Evolutionary conservation across 2,888 invertebrate genomes (phyloP).

Genomic region (Gastrophysa polygoni): DNA sequence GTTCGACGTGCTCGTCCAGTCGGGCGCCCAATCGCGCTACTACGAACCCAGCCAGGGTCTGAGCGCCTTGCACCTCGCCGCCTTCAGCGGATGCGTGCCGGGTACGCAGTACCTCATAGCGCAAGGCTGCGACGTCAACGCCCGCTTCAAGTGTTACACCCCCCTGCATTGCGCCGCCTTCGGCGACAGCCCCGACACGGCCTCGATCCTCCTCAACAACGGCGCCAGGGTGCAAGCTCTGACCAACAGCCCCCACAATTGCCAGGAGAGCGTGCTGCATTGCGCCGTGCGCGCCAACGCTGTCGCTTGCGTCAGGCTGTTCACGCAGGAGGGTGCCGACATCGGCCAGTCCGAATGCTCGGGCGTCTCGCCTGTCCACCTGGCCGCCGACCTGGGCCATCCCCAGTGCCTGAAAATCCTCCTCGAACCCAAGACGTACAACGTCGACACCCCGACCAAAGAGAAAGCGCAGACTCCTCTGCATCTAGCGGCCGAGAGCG

Average conservation of each 20-base stretch:
- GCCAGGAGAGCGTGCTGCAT: constrained; percentile 80
- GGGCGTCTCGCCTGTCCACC: constrained; percentile 80
- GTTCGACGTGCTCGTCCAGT: constrained; percentile 66
- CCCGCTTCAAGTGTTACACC: constrained; percentile 73
- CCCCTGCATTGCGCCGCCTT: constrained; percentile 91
- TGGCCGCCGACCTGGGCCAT: constrained; percentile 81
- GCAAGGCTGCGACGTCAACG: constrained; percentile 72
- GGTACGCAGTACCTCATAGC: constrained; percentile 73
- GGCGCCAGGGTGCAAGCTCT: constrained; percentile 72
- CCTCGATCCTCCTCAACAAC: constrained; percentile 75
- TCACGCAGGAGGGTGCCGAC: constrained; percentile 76
- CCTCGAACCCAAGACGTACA: constrained; percentile 73
- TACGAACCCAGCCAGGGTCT: constrained; percentile 74
- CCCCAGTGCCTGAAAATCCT: constrained; percentile 76
- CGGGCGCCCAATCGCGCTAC: constrained; percentile 74
- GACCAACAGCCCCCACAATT: constrained; percentile 65
- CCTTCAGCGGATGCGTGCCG: constrained; percentile 78
- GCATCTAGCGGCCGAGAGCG: constrained; percentile 88
- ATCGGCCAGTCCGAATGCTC: constrained; percentile 77
- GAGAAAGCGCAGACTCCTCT: constrained; percentile 79
- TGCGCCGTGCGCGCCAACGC: constrained; percentile 86
- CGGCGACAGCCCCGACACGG: constrained; percentile 82
- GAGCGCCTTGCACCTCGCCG: constrained; percentile 76
- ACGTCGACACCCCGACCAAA: constrained; percentile 73
- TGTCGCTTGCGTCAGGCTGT: constrained; percentile 76